phyloP scores from a whole-genome alignment of 2,888 invertebrate genomes.

The Parnassius mnemosyne region DNA sequence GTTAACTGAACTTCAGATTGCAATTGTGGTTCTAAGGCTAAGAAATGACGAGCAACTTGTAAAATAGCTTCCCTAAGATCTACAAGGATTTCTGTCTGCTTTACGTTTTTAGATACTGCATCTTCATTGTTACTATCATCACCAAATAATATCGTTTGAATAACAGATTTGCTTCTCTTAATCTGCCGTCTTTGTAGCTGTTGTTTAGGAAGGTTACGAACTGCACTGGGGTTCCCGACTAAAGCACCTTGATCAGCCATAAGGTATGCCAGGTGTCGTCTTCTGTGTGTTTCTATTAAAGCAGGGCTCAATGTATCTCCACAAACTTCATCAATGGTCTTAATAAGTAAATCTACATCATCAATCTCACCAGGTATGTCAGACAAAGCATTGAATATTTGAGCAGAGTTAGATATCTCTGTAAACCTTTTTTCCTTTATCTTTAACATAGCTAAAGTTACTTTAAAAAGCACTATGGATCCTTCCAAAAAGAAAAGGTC shows the following conservation, averaged over 20 bases:
- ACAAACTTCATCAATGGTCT: constrained; percentile 85
- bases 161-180: constrained; percentile 93
- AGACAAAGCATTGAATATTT: constrained; percentile 98
- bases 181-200: constrained; percentile 92
- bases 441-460: constrained; percentile 96
- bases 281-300: constrained; percentile 92
- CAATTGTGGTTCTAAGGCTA: constrained; percentile 94
- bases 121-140: constrained; percentile 89
- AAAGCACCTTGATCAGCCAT: constrained; percentile 98
- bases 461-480: constrained; percentile 95
- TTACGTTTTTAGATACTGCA: constrained; percentile 96
- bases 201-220: constrained; percentile 96
- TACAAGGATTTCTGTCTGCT: constrained; percentile 98
- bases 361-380: constrained; percentile 97
- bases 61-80: constrained; percentile 97
- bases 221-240: constrained; percentile 93
- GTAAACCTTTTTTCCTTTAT: constrained; percentile 87
- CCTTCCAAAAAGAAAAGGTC: constrained; percentile 98
- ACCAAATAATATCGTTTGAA: constrained; percentile 93
- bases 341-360: constrained; percentile 92
- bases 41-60: constrained; percentile 95
- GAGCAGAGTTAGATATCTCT: constrained; percentile 95
- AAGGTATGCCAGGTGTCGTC: constrained; percentile 95
- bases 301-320: constrained; percentile 92
- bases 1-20: constrained; percentile 88